Conservation (phyloP, 2,888 invertebrate species). For the Chrysolina americana region DNA sequence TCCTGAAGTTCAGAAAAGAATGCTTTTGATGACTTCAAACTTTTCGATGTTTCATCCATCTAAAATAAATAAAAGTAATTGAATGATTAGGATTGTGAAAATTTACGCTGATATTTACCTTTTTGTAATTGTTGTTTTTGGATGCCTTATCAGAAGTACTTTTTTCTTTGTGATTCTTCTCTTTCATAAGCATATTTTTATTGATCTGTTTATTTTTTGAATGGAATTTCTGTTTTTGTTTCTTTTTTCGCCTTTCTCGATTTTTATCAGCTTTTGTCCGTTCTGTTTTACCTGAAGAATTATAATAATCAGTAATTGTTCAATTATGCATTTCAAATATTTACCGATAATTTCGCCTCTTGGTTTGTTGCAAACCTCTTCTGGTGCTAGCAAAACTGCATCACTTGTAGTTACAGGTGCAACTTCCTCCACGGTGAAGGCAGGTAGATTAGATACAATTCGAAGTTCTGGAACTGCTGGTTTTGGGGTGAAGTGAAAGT, state of each 20-base stretch:
- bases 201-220: slow-evolving; percentile 67
- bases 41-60: slow-evolving; percentile 70
- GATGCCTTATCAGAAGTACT: slow-evolving; percentile 72
- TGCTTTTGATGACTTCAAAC: slow-evolving; percentile 82
- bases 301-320: neutral
- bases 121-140: slow-evolving; percentile 77
- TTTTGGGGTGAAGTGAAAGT: slow-evolving; percentile 95
- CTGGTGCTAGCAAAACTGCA: slow-evolving; percentile 89
- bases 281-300: slow-evolving; percentile 77
- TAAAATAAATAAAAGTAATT: slow-evolving; percentile 54
- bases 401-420: slow-evolving; percentile 92
- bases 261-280: slow-evolving; percentile 89
- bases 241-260: slow-evolving; percentile 89
- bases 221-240: slow-evolving; percentile 78
- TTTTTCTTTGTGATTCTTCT: slow-evolving; percentile 71
- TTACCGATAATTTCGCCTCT: slow-evolving; percentile 72
- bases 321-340: slow-evolving; percentile 18
- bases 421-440: slow-evolving; percentile 95
- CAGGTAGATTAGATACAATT: slow-evolving; percentile 92
- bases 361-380: slow-evolving; percentile 82
- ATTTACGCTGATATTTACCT: slow-evolving; percentile 66
- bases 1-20: slow-evolving; percentile 92
- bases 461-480: slow-evolving; percentile 88
- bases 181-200: slow-evolving; percentile 62
- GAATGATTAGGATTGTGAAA: too few relatives aligned